Evolutionary conservation across 2,888 invertebrate genomes (phyloP), one percentile per base, ranked within the genome.

Genomic region (Liopterus haemorrhoidalis): DNA sequence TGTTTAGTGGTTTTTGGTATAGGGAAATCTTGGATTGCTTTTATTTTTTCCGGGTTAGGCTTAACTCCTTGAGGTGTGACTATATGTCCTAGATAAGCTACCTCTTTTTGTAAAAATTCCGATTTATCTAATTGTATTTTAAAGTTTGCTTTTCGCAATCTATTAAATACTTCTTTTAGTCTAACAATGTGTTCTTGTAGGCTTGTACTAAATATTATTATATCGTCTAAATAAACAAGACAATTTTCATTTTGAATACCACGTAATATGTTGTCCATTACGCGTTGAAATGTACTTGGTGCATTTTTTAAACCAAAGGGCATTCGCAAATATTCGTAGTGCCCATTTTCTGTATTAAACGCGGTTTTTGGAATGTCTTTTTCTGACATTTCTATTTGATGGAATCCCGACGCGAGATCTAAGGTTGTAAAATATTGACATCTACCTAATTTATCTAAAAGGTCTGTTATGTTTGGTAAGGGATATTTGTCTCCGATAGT

Each of bases 11-110:
- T 50, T 9, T 35, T 45, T 12, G 50, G 46, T 5, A 46, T 19
- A 2, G 51, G 51, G 21, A 48, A 57, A 8, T 58, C 52, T 46
- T 48, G 14, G 2, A 58, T 57, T 1, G 54, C 54, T 22, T 50
- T 30, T 4, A 59, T 57, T 52, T 64, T 63, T 1, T 53, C 50
- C 0, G 61, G 59, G 37, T 63, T 59, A 5, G 63, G 62, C 41
- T 52, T 59, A 8, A 62, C 54, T 5, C 59, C 60, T 1, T 63
- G 55, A 1, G 57, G 48, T 3, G 62, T 56, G 5, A 65, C 51
- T 3, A 61, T 37, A 38, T 61, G 62, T 3, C 63, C 63, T 11
- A 65, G 49, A 43, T 55, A 65, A 21, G 56, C 53, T 1, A 61
- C 49, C 51, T 56, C 53, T 15, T 55, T 54, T 28, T 43, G 45